Conservation (phyloP, 1,140 invertebrate species). For the Atta texana region DNA sequence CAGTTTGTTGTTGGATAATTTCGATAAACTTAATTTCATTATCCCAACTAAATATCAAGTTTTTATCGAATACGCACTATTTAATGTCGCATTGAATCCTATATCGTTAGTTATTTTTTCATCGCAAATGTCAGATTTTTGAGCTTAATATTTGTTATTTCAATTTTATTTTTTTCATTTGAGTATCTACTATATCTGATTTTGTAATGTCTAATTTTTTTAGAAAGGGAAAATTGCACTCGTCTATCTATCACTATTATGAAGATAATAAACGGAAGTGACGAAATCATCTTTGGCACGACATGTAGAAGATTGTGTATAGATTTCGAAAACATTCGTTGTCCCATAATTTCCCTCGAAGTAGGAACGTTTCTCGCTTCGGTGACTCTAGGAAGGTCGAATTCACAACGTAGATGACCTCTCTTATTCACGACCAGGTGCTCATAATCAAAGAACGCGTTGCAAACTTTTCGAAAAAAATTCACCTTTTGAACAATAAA, state of each 20-base stretch:
- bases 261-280: slow-evolving; percentile 17
- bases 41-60: neutral
- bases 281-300: neutral
- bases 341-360: slow-evolving; percentile 44
- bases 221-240: neutral
- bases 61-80: neutral
- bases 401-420: slow-evolving; percentile 10
- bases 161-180: neutral
- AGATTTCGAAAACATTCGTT: slow-evolving; percentile 63
- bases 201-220: neutral
- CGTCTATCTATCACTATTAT: neutral
- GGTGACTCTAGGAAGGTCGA: slow-evolving; percentile 58
- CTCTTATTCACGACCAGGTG: neutral
- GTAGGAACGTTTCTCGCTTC: slow-evolving; percentile 39
- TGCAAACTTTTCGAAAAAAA: neutral
- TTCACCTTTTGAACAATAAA: no score
- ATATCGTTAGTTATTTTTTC: neutral
- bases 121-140: neutral
- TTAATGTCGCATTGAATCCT: neutral
- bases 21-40: slow-evolving; percentile 25
- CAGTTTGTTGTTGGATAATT: slow-evolving; percentile 32
- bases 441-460: slow-evolving; percentile 46
- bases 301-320: neutral
- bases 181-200: neutral
- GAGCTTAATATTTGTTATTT: neutral